Evolutionary conservation across 2,888 invertebrate species (phyloP), one percentile per base, ranked within the genome.

Genomic region (Blomia tropicalis): DNA sequence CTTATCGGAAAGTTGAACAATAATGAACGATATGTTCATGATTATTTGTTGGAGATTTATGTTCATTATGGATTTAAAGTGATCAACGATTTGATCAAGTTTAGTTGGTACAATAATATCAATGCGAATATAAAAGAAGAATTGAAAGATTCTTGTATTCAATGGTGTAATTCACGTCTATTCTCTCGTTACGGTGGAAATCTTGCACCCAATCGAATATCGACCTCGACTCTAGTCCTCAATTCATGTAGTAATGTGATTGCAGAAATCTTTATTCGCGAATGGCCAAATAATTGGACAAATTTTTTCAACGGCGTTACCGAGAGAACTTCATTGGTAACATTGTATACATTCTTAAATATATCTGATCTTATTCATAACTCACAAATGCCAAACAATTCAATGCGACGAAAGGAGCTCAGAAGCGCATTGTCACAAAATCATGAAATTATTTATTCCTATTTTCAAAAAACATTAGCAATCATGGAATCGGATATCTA

Each of bases 251-350:
- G 56, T 31, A 27, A 29, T 3, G 11, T 25, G 23, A 56, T 56
- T 56, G 29, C 56, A 2, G 56, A 56, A 31, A 36, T 56, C 11
- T 56, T 56, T 23, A 56, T 56, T 11, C 56, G 56, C 17, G 56
- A 56, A 36, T 56, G 56, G 56, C 56, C 56, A 19, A 56, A 56
- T 11, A 29, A 27, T 3, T 56, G 56, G 56, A 27, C 56, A 14
- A 23, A 56, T 14, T 56, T 56, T 56, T 23, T 56, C 11, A 17
- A 11, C 2, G 29, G 29, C 17, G 17, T 29, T 14, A 56, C 27
- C n/a, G n/a, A 36, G 29, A 11, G 19, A 30, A 3, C 11, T 36
- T 56, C 56, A 30, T 36, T 56, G 19, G 29, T 56, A 14, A 29
- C 25, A 3, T 11, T 56, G 14, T 56, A 56, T 56, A 22, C 56